Evolutionary conservation across 1,140 invertebrate species (phyloP), one percentile per base, ranked within the genome.

Genomic region (Calliphora vicina): DNA sequence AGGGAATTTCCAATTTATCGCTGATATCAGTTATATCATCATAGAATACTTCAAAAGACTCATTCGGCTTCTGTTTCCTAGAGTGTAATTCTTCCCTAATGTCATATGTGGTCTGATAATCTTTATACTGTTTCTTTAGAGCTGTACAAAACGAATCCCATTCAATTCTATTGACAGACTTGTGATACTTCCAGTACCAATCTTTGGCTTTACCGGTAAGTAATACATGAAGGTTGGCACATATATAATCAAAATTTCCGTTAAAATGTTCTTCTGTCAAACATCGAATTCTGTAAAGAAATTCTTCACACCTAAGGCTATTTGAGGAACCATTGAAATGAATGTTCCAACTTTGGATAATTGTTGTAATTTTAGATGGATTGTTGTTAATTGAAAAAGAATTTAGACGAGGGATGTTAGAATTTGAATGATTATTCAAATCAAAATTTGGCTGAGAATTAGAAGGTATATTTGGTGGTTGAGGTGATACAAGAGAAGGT

Each of bases 141-240:
- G 74, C 82, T 10, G 12, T n/a, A 29, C 82, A 83, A 23, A 83
- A 83, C 5, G 57, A 20, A 2, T 67, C 20, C 82, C 82, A 83
- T 17, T 57, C 57, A 12, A 83, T 42, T 13, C 3, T 15, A 1
- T 20, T 2, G 26, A 83, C 82, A n/a, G 72, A 71, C 42, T 74
- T 73, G 35, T 82, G 82, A 35, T 82, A 82, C 27, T 71, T 25
- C 82, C 82, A 82, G 82, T 43, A 82, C 67, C 82, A 43, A 25
- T 82, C 43, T 13, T 20, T 20, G 42, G 82, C 82, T 74, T 82
- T 82, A 35, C 72, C n/a, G n/a, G 26, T 74, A 12, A 82, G 35
- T 27, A 82, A 15, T 1, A 43, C 43, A 45, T 73, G 67, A 42
- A 82, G 15, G 15, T 82, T 73, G 20, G 35, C 42, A 45, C 82